Evolutionary conservation across 2,797 vertebrate genomes (phyloP), one percentile per base, ranked within the genome.

Genomic region (Acanthurus tractus): DNA sequence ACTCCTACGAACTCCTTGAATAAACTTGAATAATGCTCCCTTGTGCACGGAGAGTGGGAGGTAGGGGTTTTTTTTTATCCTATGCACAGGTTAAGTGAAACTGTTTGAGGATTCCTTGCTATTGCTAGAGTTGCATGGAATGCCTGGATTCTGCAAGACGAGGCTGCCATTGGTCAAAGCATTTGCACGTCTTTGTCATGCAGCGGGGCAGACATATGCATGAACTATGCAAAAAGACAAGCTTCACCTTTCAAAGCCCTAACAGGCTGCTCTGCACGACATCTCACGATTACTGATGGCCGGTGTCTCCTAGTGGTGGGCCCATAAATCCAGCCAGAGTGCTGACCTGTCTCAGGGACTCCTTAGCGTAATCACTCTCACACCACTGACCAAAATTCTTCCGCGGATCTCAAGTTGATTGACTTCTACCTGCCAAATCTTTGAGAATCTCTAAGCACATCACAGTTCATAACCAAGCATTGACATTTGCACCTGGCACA

Each of bases 401-500:
- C 55, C 23, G 58, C 38, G 52, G 49, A 62, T 70, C 63, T 81
- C 9, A 22, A 72, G 23, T 61, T 86, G 70, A 88, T 81, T 59
- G 76, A 88, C 57, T 65, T 65, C 49, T 29, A 23, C 56, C 66
- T 9, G 20, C 38, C 34, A 13, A 54, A 67, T 29, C 44, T 76
- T 71, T 14, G 25, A 62, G 63, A 70, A 67, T 75, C 45, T 58
- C n/a, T 38, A 12, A 22, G 18, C 36, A 22, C n/a, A 46, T 55
- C 38, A 56, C 76, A 68, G 52, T 74, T 73, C 56, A 68, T 70
- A 74, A 72, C 71, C 64, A 3, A 17, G 54, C 17, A 4, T 22
- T 81, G 74, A 77, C 75, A 81, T 85, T 76, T 85, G 56, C 22
- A 71, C 50, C 77, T 68, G 78, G 68, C 76, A 59, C n/a, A 57